phyloP scores from a whole-genome alignment of 2,888 invertebrate species.

The Dryomyza anilis region DNA sequence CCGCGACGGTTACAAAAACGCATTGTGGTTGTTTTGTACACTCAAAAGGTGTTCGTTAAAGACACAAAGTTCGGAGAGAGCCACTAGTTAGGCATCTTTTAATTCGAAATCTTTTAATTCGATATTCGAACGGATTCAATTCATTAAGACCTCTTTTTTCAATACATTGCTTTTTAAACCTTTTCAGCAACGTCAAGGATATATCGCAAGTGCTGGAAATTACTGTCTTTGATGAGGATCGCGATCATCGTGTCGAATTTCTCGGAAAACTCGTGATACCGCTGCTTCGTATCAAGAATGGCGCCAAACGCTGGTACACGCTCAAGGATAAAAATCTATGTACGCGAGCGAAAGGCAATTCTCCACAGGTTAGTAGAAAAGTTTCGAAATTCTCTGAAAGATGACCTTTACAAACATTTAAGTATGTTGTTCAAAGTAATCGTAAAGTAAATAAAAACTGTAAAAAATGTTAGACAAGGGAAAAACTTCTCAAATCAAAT shows the following conservation, averaged over 20 bases:
- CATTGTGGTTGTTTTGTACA: too few species aligned
- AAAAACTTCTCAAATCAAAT: too few species aligned
- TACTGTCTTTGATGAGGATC: constrained; percentile 96
- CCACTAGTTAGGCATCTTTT: too few species aligned
- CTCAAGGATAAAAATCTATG: constrained; percentile 94
- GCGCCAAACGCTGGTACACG: constrained; percentile 94
- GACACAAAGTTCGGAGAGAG: too few species aligned
- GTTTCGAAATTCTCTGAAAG: too few species aligned
- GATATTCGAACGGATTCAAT: neutral
- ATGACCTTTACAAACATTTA: too few species aligned
- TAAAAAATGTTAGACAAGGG: too few species aligned
- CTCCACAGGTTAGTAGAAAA: constrained; percentile 70
- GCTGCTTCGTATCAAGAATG: constrained; percentile 81
- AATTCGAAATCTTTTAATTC: too few species aligned
- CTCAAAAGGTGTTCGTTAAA: too few species aligned
- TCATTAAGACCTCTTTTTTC: neutral
- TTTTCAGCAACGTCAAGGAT: constrained; percentile 84
- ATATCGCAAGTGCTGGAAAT: constrained; percentile 93
- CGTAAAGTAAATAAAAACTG: too few species aligned
- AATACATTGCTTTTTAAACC: neutral
- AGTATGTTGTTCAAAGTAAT: too few species aligned
- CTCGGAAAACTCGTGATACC: constrained; percentile 92
- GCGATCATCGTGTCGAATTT: constrained; percentile 97
- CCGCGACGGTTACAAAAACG: too few species aligned
- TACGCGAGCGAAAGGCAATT: constrained; percentile 87